A percentile compares a stretch with the other conserved stretches of the same genome.
These are phyloP conservation scores for Lithobius niger DNA, from an alignment of 1,140 invertebrate species.

Conservation along the genomic window DNA sequence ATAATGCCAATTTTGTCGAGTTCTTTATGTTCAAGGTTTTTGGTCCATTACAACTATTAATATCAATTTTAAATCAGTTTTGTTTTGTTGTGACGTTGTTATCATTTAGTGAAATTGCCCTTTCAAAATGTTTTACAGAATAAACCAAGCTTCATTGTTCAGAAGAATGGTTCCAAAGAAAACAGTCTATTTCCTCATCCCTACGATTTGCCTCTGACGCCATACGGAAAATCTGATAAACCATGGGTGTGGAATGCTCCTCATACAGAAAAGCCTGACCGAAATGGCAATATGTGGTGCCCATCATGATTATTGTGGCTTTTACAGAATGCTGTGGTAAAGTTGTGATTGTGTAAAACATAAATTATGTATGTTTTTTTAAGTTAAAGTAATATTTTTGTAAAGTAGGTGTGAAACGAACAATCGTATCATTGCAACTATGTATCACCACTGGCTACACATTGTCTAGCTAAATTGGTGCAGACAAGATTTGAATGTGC, in stretches of 20 bases:
- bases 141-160: background rate
- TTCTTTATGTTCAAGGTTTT: background rate
- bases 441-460: too few species aligned
- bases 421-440: too few species aligned
- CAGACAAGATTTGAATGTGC: too few species aligned
- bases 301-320: background rate
- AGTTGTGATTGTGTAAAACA: too few species aligned
- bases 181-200: slow-evolving; percentile 46
- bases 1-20: too few species aligned
- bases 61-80: background rate
- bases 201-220: slow-evolving; percentile 58
- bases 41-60: background rate
- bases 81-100: background rate
- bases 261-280: slow-evolving; percentile 1
- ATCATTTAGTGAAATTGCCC: background rate
- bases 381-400: too few species aligned
- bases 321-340: too few species aligned
- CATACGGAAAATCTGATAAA: slow-evolving; percentile 45
- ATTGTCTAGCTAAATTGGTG: too few species aligned
- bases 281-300: slow-evolving; percentile 3
- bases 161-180: background rate
- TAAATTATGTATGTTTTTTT: too few species aligned
- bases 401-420: too few species aligned
- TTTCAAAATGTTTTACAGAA: background rate
- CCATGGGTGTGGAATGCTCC: slow-evolving; percentile 34